Evolutionary conservation across 2,888 invertebrate species (phyloP), one percentile per base, ranked within the genome.

Genomic region (Alitta virens): DNA sequence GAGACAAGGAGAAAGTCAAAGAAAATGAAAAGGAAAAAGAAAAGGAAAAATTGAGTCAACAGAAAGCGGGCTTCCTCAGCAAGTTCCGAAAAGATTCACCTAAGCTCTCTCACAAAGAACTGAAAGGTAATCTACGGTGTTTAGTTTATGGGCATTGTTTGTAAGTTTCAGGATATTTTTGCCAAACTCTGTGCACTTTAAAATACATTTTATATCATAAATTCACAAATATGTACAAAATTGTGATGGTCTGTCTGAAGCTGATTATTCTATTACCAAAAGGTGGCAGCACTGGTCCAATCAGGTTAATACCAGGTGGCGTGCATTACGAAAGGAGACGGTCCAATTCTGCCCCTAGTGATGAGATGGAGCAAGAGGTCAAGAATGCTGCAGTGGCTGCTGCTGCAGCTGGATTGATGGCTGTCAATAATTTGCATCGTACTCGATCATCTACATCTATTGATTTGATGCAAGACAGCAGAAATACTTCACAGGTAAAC

Each of bases 361-460:
- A 59, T 21, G 38, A 38, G 12, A 52, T 42, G 27, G 60, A 61
- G 61, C 43, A 56, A 23, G 21, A 49, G 56, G 62, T 14, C 43
- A 62, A 21, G 52, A 33, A 33, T 33, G 33, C 33, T 33, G 33
- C 33, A 7, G 33, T 33, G 5, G 33, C 33, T 5, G 33, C 33
- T 33, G 33, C 33, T 33, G 68, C 51, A 9, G 40, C 43, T 14
- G 27, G 43, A 14, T 25, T 53, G 18, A 52, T 60, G 60, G 52
- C 60, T 1, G 53, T 60, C 25, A 33, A 23, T 14, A 23, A 50
- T 56, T 23, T 70, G 27, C 70, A 70, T 25, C 68, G 72, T 24
- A 71, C 72, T n/a, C 62, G 68, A 18, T 73, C 73, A 23, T 65
- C 70, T 18, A 68, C 70, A 1, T 68, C 73, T 2, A 61, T 73